Evolutionary conservation across 2,888 invertebrate species (phyloP), one percentile per base, ranked within the genome.

Genomic region (Phyto melanocephala): DNA sequence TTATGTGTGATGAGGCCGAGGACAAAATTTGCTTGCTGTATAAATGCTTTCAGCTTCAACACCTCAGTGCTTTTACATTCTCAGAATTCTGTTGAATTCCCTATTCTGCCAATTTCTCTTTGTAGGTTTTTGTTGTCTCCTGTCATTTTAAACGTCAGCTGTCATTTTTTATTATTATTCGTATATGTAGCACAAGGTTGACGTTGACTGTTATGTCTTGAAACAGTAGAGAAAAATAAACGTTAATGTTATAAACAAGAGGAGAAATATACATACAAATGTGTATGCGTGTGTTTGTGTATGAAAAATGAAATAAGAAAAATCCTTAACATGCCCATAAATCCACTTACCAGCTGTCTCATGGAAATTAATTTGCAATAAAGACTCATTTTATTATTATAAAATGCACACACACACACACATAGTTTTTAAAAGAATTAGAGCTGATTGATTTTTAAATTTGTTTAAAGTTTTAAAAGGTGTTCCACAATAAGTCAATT

Each of bases 131-230:
- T 15, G 11, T 47, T 60, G 37, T 50, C 22, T 10, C 52, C 17
- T 71, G 60, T 74, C 63, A 54, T 42, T 63, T 63, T 20, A 74
- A 63, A 56, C 63, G 74, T 74, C 74, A 74, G 20, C 74, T 74
- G 74, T 74, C 63, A 65, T 33, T 74, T 63, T 20, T 54, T 63
- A 37, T 54, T 74, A 35, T 63, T 15, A 52, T 11, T 60, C 22
- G 17, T 42, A 24, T 6, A 45, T 33, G 33, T 33, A 54, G 62
- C 63, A 45, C 54, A 63, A 74, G 54, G 63, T 45, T 74, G 62
- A 54, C 7, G 13, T 13, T 1, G 54, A 54, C 20, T 40, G 13
- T 68, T 40, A 10, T 17, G 13, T 28, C 20, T 15, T 40, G 22
- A 22, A 47, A 10, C 20, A 47, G 13, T 1, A 45, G 17, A 47